Percentiles rank a stretch among this genome's conserved stretches.
Conservation (phyloP, 2,888 invertebrate genomes). For the Ectobius pallidus region DNA sequence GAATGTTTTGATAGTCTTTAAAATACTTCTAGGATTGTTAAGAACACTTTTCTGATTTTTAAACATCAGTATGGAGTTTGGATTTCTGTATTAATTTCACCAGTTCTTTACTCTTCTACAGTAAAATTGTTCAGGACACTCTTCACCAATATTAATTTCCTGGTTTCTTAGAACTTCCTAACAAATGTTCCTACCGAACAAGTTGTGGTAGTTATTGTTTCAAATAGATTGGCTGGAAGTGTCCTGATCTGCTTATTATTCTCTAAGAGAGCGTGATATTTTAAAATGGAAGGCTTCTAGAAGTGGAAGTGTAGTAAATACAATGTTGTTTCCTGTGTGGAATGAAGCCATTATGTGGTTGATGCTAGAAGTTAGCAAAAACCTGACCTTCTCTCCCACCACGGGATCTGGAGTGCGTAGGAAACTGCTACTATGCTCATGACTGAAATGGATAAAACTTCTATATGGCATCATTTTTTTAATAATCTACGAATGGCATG, state of each 20-base stretch:
- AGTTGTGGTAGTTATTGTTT: background rate
- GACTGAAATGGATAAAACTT: conserved; percentile 3
- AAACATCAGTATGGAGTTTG: too few species aligned
- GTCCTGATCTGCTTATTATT: conserved; percentile 11
- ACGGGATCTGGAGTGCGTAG: background rate
- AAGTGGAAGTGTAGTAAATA: conserved; percentile 36
- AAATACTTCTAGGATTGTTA: too few species aligned
- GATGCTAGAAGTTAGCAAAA: background rate
- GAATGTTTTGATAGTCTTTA: too few species aligned
- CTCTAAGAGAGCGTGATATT: conserved; percentile 39
- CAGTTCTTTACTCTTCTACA: background rate
- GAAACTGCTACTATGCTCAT: conserved; percentile 22
- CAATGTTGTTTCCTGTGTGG: conserved; percentile 9
- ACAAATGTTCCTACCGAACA: background rate
- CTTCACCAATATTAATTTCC: background rate
- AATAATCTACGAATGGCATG: too few species aligned
- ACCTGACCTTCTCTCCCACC: conserved; percentile 1
- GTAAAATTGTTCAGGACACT: background rate
- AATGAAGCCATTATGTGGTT: background rate
- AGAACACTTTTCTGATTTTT: too few species aligned
- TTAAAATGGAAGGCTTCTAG: conserved; percentile 41
- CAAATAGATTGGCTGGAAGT: background rate
- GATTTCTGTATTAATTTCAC: conserved; percentile 5
- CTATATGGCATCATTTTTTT: too few species aligned
- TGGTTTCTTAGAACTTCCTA: background rate